Base-by-base conservation (phyloP, 2,797 vertebrate species). In the Schizothorax lantsangensis region DNA sequence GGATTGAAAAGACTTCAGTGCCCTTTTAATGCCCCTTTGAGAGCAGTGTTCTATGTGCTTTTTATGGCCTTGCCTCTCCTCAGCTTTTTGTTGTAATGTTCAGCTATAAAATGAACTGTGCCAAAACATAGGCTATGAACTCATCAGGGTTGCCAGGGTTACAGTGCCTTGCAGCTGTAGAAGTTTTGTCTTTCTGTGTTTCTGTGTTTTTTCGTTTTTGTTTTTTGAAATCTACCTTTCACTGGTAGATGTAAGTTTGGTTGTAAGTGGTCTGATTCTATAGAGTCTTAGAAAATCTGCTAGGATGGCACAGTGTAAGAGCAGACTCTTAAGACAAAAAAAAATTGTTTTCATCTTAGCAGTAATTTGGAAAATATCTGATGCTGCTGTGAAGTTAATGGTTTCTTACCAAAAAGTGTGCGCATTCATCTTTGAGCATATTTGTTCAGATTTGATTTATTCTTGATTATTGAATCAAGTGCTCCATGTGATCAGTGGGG, bases 1-100 rank as follows among this genome's bases (percentile, higher is more conserved):
- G 89, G 92, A 90, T 5, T 87, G 84, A 93, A 89, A 92, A 91
- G 94, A 92, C 94, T 94, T 93, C 91, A 91, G 90, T 94, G 92
- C 59, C 90, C 91, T 91, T 92, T 94, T 93, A 91, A 92, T 94
- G 93, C 87, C 88, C 87, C 88, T 90, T 89, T 91, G 84, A 84
- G 90, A 91, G 87, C 90, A 87, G 88, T 87, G 87, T 66, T 72
- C 78, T 87, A 86, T 86, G 89, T 5, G 43, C n/a, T 26, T 59
- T 71, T 84, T 49, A 81, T 69, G 30, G 49, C 36, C 30, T 57
- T 19, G 7, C 43, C n/a, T n/a, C 40, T 73, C n/a, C 15, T 49
- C 10, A 5, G 47, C 19, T 54, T 52, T 54, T 11, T 57, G 33
- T n/a, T 57, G 43, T 17, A 74, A 74, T 30, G 19, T 36, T 6